Evolutionary conservation across 1,140 invertebrate genomes (phyloP).

Genomic region (Hylaeus volcanicus): DNA sequence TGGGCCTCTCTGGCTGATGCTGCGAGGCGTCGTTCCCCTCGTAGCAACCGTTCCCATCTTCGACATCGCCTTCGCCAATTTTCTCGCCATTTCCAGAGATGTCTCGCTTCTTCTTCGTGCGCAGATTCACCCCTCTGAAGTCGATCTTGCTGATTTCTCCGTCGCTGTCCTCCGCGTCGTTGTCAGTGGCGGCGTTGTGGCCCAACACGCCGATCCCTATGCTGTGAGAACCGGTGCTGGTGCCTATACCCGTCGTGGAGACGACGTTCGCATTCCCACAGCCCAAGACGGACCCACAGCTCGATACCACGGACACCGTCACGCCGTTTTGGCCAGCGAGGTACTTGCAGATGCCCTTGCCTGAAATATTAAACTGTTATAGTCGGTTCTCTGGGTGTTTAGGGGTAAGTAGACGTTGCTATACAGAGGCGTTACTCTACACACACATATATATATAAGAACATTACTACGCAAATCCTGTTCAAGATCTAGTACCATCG

Average conservation of each 20-base stretch:
- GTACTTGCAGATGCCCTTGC: constrained; percentile 78
- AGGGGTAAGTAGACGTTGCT: neutral
- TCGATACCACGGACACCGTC: constrained; percentile 78
- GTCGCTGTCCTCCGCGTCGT: constrained; percentile 81
- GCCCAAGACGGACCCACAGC: constrained; percentile 65
- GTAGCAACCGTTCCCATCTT: constrained; percentile 67
- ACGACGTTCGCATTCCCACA: constrained; percentile 49
- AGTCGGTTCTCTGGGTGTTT: neutral
- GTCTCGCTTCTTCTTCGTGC: constrained; percentile 81
- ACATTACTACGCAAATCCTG: neutral
- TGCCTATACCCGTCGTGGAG: constrained; percentile 48
- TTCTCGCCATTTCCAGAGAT: constrained; percentile 54
- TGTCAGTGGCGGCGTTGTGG: constrained; percentile 56
- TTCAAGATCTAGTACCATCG: constrained; percentile 68
- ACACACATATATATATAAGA: too few species aligned
- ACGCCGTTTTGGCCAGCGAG: constrained; percentile 78
- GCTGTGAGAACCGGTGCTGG: constrained; percentile 54
- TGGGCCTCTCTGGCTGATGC: constrained; percentile 84
- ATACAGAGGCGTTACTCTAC: neutral
- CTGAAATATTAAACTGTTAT: constrained; percentile 54
- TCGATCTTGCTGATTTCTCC: constrained; percentile 82
- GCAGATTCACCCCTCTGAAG: constrained; percentile 81
- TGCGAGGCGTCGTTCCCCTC: constrained; percentile 72
- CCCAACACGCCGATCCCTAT: constrained; percentile 51
- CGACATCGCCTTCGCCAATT: constrained; percentile 51